Percentiles rank a stretch among this genome's conserved stretches.
phyloP scores from a whole-genome alignment of 2,113 vertebrate genomes.

The Acrocephalus kingi region DNA sequence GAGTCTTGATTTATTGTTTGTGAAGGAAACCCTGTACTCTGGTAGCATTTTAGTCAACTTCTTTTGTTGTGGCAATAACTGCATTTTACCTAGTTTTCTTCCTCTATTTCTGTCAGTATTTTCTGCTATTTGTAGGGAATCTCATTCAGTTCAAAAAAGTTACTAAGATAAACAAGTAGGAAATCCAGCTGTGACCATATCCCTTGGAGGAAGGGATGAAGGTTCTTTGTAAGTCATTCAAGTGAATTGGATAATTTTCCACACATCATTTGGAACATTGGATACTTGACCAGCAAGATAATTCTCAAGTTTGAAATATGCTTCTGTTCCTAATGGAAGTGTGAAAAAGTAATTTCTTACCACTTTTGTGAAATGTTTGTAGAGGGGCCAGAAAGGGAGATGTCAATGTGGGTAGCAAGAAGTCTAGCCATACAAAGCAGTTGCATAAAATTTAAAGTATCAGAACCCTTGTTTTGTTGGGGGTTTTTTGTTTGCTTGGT shows the following conservation, averaged over 20 bases:
- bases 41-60: not conserved
- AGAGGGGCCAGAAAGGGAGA: not conserved
- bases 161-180: not conserved
- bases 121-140: not conserved
- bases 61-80: not conserved
- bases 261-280: not conserved
- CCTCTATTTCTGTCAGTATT: not conserved
- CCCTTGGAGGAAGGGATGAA: not conserved
- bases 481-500: not conserved
- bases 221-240: not conserved
- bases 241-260: not conserved
- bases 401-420: not conserved
- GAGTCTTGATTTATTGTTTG: constrained; percentile 52
- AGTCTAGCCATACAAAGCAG: not conserved
- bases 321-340: not conserved
- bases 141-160: not conserved
- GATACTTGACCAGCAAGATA: not conserved
- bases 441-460: not conserved
- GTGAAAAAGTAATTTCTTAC: not conserved
- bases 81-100: not conserved
- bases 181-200: not conserved
- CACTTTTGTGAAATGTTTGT: not conserved
- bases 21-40: not conserved
- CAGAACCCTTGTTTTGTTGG: not conserved
- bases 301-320: not conserved